phyloP scores from a whole-genome alignment of 2,797 vertebrate genomes.

The Molossus alvarezi region DNA sequence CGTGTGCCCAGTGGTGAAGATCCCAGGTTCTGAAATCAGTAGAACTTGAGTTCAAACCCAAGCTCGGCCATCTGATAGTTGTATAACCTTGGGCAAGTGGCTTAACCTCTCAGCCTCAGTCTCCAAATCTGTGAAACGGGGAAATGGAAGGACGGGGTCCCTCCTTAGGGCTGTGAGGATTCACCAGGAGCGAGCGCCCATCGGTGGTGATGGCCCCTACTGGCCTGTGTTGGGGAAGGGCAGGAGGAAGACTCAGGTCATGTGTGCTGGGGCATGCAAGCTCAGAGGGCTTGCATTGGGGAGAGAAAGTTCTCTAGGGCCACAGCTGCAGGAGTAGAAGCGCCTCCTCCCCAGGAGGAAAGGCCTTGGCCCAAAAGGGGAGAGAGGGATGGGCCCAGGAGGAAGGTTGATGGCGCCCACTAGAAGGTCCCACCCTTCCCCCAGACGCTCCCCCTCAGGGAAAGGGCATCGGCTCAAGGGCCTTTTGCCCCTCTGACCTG shows the following conservation, averaged over 20 bases:
- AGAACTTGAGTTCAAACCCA: neutral
- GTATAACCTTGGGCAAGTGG: neutral
- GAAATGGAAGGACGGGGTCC: neutral
- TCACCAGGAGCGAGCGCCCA: fast-evolving
- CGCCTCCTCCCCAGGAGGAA: neutral
- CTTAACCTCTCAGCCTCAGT: neutral
- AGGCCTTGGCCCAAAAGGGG: neutral
- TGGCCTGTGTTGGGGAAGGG: neutral
- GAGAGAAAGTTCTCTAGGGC: neutral
- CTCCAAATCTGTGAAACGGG: neutral
- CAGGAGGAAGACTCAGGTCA: no score
- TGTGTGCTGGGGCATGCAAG: fast-evolving
- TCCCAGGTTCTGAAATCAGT: neutral
- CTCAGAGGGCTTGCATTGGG: neutral
- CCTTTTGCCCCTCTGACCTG: neutral
- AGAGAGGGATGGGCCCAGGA: neutral
- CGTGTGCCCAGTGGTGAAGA: fast-evolving
- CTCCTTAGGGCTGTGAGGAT: neutral
- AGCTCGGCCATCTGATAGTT: neutral
- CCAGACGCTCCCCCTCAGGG: neutral
- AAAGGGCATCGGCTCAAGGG: neutral
- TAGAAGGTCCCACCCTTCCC: neutral
- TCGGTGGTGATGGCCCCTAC: no score
- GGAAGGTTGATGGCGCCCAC: neutral
- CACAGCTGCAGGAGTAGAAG: neutral